Evolutionary conservation across 2,888 invertebrate species (phyloP).

Genomic region (Escarpia spicata): DNA sequence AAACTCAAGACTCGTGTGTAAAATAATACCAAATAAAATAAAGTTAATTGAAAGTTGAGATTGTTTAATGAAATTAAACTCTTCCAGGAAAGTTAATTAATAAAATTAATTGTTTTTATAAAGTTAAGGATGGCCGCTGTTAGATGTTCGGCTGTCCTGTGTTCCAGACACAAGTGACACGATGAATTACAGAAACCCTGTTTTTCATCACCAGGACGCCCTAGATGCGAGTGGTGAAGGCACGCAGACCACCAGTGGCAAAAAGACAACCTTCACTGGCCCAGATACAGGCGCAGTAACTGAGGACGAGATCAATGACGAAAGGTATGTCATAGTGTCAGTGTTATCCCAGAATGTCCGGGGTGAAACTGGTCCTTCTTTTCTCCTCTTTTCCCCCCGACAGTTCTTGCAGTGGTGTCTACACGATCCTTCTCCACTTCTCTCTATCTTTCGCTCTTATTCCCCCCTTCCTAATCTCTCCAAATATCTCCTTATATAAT

Average conservation of each 20-base stretch:
- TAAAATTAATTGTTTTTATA: not conserved
- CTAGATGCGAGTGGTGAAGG: not conserved
- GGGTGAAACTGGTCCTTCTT: too few species aligned
- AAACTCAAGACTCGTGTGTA: too few species aligned
- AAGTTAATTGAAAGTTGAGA: too few species aligned
- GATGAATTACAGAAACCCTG: constrained; percentile 3
- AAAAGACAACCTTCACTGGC: not conserved
- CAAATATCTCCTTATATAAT: too few species aligned
- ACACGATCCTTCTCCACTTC: too few species aligned
- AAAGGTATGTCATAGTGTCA: not conserved
- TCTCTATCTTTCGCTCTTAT: too few species aligned
- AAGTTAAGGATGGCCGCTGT: not conserved
- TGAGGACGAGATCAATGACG: not conserved
- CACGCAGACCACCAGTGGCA: not conserved
- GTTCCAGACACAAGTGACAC: not conserved
- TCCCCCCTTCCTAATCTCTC: too few species aligned
- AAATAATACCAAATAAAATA: too few species aligned
- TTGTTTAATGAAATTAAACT: too few species aligned
- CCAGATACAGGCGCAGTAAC: not conserved
- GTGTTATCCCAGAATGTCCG: not conserved
- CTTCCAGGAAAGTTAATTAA: too few species aligned
- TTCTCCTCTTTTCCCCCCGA: too few species aligned
- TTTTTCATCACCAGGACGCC: not conserved
- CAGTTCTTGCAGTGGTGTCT: too few species aligned
- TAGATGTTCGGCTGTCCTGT: not conserved